Evolutionary conservation across 2,113 vertebrate genomes (phyloP).

Genomic region (Scolopax mira): DNA sequence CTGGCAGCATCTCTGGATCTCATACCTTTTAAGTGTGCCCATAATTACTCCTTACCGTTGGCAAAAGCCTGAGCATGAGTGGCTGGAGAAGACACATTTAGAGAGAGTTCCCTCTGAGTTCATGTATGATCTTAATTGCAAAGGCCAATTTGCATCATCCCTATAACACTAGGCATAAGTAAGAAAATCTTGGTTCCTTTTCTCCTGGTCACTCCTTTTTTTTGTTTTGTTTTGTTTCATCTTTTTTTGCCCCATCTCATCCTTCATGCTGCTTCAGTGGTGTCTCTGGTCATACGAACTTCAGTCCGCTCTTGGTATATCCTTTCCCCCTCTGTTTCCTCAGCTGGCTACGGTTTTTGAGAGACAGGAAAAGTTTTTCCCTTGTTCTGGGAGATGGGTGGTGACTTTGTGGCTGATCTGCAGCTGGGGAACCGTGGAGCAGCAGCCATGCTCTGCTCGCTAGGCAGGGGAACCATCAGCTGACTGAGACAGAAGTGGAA

Average conservation of each 20-base stretch:
- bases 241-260: background rate
- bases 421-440: background rate
- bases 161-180: background rate
- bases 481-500: background rate
- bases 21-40: background rate
- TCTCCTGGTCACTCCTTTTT: background rate
- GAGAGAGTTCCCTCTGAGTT: background rate
- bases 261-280: background rate
- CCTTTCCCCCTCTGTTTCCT: background rate
- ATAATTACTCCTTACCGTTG: background rate
- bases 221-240: background rate
- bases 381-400: background rate
- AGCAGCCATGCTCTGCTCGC: rapidly evolving
- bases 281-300: background rate
- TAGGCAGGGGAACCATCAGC: background rate
- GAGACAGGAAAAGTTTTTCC: background rate
- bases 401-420: background rate
- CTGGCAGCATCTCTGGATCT: background rate
- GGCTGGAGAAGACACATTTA: background rate
- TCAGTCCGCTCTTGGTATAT: background rate
- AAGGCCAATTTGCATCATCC: background rate
- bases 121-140: background rate
- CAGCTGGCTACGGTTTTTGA: background rate
- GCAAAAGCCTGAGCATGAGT: background rate
- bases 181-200: background rate